Evolutionary conservation across 2,113 vertebrate species (phyloP), one percentile per base, ranked within the genome.

Genomic region (Syngnathoides biaculeatus): DNA sequence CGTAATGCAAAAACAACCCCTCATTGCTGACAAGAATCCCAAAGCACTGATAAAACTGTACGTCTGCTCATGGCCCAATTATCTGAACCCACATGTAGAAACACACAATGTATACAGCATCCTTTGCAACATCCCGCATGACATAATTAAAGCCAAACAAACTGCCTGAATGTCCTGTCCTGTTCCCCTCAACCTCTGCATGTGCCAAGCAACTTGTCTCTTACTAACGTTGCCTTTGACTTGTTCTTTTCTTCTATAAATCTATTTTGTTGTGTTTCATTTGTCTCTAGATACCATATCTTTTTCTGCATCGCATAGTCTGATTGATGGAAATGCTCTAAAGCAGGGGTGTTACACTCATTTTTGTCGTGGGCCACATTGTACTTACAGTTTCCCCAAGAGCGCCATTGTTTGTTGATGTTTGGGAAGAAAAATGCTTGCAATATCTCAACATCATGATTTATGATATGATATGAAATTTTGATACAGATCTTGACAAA

Each of bases 121-220:
- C 67, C 65, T 13, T 68, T 50, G 15, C 72, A 76, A 71, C 82
- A 73, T 89, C 89, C 89, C 89, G 72, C 74, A 72, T 83, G 90
- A 86, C 79, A 78, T 91, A 84, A 89, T 92, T 92, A 90, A 84
- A 89, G 80, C 77, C 88, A 88, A 84, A 89, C 79, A 89, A 84
- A 84, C 70, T 38, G 73, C 71, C 74, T 84, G 82, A 86, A 84
- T 86, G 78, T 83, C 87, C 84, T 87, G 75, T 74, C 65, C 72
- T 43, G 59, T 62, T 39, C 39, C 20, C 59, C 5, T 24, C 59
- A 42, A 62, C 59, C 67, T 75, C 63, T 71, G 73, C 65, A 62
- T 76, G 71, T 73, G 69, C 64, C 62, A 64, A 38, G 53, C 65
- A 69, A 26, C n/a, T 64, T 56, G 65, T 68, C 64, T 71, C 69